Conservation (phyloP, 2,888 invertebrate species). For the Tetragonisca angustula region DNA sequence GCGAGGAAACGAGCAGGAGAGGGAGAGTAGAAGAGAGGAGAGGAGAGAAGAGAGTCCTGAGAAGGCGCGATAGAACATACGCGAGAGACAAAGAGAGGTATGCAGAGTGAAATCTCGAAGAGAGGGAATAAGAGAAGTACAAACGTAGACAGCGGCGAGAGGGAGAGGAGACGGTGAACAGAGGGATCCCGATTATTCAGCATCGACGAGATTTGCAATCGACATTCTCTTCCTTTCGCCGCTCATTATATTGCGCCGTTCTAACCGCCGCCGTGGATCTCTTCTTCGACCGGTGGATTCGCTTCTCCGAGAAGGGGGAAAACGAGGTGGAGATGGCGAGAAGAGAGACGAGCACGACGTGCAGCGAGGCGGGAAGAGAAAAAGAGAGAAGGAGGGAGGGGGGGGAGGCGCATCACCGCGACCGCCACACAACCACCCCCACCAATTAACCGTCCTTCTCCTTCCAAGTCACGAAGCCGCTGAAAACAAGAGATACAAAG, state of each 20-base stretch:
- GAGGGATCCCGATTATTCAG: slow-evolving; percentile 67
- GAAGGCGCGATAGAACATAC: neutral
- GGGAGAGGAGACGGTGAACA: slow-evolving; percentile 4
- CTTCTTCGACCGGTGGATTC: slow-evolving; percentile 10
- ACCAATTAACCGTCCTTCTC: slow-evolving; percentile 63
- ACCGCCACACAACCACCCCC: slow-evolving; percentile 36
- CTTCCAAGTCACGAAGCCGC: slow-evolving; percentile 47
- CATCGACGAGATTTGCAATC: slow-evolving; percentile 71
- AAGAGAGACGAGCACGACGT: neutral
- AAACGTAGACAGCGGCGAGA: neutral
- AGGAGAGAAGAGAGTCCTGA: neutral
- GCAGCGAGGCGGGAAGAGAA: neutral
- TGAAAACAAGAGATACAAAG: slow-evolving; percentile 53
- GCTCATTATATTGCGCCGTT: slow-evolving; percentile 64
- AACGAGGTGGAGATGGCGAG: slow-evolving; percentile 3
- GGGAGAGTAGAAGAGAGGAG: too few relatives aligned
- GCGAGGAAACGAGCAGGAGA: neutral
- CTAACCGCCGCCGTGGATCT: slow-evolving; percentile 45
- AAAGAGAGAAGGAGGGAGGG: neutral
- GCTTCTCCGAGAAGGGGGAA: slow-evolving; percentile 43
- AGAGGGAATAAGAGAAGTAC: neutral
- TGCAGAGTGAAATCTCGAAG: neutral
- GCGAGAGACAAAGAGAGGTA: neutral
- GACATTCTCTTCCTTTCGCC: slow-evolving; percentile 66
- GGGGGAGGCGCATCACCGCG: slow-evolving; percentile 33